Evolutionary conservation across 2,797 vertebrate species (phyloP).

Genomic region (Artibeus jamaicensis): DNA sequence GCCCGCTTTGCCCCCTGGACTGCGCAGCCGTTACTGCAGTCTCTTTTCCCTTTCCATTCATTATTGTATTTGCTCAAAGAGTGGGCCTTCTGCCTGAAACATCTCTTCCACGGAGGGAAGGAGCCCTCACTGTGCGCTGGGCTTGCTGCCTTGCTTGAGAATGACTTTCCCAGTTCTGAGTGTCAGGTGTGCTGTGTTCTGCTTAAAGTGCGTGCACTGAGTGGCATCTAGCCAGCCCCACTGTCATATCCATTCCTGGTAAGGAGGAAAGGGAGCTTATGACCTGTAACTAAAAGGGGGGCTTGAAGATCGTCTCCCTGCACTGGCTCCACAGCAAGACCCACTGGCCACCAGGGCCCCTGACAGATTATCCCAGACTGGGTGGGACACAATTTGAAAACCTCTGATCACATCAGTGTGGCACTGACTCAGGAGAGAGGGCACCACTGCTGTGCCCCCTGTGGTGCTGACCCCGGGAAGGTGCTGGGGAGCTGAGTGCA

Average conservation of each 20-base stretch:
- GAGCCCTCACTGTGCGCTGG: not conserved
- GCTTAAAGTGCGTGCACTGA: not conserved
- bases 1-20: not conserved
- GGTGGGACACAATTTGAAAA: not conserved
- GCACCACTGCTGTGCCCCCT: too few relatives aligned
- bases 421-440: not conserved
- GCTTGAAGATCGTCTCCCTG: not conserved
- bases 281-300: not conserved
- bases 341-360: not conserved
- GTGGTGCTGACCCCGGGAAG: not conserved
- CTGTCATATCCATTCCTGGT: not conserved
- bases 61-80: not conserved
- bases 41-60: not conserved
- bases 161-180: not conserved
- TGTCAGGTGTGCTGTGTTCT: not conserved
- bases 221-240: not conserved
- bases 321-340: not conserved
- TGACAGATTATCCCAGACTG: not conserved
- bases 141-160: not conserved
- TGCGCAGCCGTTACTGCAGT: not conserved
- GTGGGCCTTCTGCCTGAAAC: not conserved
- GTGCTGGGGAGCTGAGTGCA: not conserved
- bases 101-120: not conserved
- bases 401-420: not conserved
- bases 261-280: not conserved